Evolutionary conservation across 2,113 vertebrate genomes (phyloP), one percentile per base, ranked within the genome.

Genomic region (Siniperca knerii): DNA sequence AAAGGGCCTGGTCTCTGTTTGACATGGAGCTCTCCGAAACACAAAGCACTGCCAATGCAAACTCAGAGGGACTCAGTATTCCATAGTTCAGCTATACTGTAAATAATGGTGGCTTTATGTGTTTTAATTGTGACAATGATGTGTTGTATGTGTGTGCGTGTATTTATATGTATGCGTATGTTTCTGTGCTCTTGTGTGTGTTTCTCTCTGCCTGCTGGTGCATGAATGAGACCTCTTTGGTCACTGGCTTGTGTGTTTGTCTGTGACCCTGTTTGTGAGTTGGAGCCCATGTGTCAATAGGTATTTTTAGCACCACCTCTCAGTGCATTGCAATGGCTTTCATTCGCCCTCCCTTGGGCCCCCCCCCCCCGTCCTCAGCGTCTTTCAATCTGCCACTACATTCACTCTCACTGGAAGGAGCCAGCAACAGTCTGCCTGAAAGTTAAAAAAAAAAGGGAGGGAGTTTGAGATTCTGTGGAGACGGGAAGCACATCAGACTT

Each of bases 251-350:
- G 85, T 89, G 82, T 92, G 87, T 94, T 93, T 92, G 90, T 94
- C 77, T 92, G 77, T 88, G 92, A 87, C 92, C 87, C 91, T 91
- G 88, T 94, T 93, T 91, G 92, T 86, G 87, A 91, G 90, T 87
- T 82, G 21, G 87, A 93, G 91, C 80, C 94, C 93, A 93, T 95
- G 95, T 95, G 95, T 95, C 95, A 95, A 90, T 84, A 79, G 71
- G 83, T 96, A 96, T 96, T 95, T 96, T 95, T 95, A 96, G 94
- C 88, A 60, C 80, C 82, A 82, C 91, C 88, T 93, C 95, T 96
- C 96, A 96, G 93, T 91, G 90, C 93, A 91, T 90, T 92, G 95
- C 94, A 92, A 96, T 95, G 95, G 86, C 93, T 94, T 93, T 93
- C 93, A 96, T 93, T 93, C 80, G 70, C 93, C 90, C 90, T 90